A percentile compares a stretch with the other conserved stretches of the same genome.
Evolutionary conservation across 2,797 vertebrate species (phyloP).

Genomic region (Lerista edwardsae): DNA sequence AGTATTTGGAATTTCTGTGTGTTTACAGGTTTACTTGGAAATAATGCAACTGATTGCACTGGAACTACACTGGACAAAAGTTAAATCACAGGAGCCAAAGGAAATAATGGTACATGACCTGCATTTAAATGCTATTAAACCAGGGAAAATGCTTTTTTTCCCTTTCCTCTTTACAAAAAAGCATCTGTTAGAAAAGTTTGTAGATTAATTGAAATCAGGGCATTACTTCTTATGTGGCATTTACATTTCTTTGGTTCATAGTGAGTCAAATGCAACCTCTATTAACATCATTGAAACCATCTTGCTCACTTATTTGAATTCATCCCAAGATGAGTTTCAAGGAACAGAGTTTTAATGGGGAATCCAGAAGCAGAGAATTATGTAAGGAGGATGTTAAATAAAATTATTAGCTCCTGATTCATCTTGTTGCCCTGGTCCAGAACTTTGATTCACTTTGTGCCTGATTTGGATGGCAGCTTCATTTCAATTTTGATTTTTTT

Average conservation of each 20-base stretch:
- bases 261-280: background rate
- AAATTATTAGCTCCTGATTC: no score
- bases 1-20: conserved; percentile 4
- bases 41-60: background rate
- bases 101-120: conserved; percentile 30
- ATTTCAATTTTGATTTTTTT: no score
- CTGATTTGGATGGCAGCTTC: no score
- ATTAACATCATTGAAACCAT: conserved; percentile 38
- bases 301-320: background rate
- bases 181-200: background rate
- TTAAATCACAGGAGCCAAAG: conserved; percentile 26
- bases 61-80: background rate
- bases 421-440: no score
- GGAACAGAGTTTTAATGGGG: background rate
- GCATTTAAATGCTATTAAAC: conserved; percentile 37
- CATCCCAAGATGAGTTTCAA: background rate
- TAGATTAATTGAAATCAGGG: conserved; percentile 13
- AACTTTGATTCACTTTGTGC: no score
- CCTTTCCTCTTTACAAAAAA: conserved; percentile 30
- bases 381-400: background rate
- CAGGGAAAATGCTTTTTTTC: background rate
- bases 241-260: conserved; percentile 12
- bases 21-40: conserved; percentile 26
- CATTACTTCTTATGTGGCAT: background rate
- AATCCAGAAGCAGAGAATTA: background rate